Base-by-base conservation (phyloP, 2,797 vertebrate genomes). In the Falco cherrug region DNA sequence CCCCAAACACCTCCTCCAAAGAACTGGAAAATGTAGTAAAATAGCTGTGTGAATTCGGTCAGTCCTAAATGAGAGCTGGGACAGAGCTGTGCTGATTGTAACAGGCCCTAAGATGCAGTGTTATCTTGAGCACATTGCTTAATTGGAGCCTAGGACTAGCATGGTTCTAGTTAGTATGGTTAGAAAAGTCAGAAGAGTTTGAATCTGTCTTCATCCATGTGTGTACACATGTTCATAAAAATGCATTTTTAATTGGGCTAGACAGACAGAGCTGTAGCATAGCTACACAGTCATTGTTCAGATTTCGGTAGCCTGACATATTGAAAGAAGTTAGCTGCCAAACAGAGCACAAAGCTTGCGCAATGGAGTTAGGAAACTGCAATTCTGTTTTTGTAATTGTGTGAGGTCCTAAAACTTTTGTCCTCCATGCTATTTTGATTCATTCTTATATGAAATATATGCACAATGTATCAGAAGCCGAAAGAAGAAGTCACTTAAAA, bases 261-360 rank as follows among this genome's bases (percentile, higher is more conserved):
- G 22, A 10, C 45, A 47, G 31, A 31, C 5, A 76, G 48, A 67
- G 24, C 28, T 33, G 41, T 35, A 75, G 16, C 24, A 51, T 7
- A n/a, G 21, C 29, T 63, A 8, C 13, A 43, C 5, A 31, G 5
- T 20, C 16, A 20, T 51, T 56, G 56, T 51, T 41, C 13, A 80
- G 53, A 63, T 28, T 60, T 6, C 19, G 63, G 11, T 24, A 37
- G 11, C 13, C 22, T 50, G 41, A 17, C 26, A 8, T 16, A 51
- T 0, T 25, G 31, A 54, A 43, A 67, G 7, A 61, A 60, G 6
- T 33, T 37, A 80, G 31, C 7, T 64, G 21, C 12, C 31, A 37
- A 50, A 48, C 1, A 45, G 45, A 57, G 8, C 3, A 1, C 0
- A 8, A 13, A 9, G 4, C 16, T 77, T 43, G 15, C 19, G 67